These are phyloP conservation scores for Acropternis orthonyx DNA, from an alignment of 2,797 vertebrate genomes.

Conservation along the genomic window DNA sequence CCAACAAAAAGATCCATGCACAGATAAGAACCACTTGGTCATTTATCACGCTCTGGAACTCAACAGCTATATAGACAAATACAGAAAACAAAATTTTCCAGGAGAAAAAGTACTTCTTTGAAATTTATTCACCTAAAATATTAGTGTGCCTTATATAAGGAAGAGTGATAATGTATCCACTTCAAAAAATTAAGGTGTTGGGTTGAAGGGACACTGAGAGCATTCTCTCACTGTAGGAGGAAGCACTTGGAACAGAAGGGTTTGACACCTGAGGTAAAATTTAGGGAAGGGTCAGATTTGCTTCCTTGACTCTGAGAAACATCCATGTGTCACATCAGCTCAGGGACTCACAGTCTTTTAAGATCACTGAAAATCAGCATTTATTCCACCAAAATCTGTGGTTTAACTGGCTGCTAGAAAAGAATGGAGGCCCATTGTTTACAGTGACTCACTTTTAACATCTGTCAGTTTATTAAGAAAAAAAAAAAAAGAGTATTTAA, in stretches of 20 bases:
- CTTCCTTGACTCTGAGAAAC: not conserved
- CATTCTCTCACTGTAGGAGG: not conserved
- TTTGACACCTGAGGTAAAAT: not conserved
- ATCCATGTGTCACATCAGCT: not conserved
- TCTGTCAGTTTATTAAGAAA: not conserved
- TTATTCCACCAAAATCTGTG: not conserved
- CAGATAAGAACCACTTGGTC: slow-evolving; percentile 3
- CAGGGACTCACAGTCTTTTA: not conserved
- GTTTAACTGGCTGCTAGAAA: not conserved
- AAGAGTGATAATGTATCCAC: not conserved
- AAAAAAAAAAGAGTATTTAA: not conserved
- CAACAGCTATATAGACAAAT: not conserved
- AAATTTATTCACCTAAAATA: slow-evolving; percentile 38
- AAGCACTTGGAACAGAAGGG: not conserved
- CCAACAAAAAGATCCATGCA: not conserved
- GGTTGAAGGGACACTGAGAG: not conserved
- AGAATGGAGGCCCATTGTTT: not conserved
- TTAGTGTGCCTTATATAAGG: not conserved
- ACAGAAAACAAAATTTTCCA: not conserved
- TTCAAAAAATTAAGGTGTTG: not conserved
- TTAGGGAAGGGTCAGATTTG: not conserved
- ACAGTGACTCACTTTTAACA: not conserved
- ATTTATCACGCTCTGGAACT: slow-evolving; percentile 22
- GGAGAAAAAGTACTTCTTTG: not conserved
- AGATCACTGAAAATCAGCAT: not conserved